These are phyloP conservation scores for Leptopilina boulardi DNA, from an alignment of 1,140 invertebrate genomes.

Conservation along the genomic window DNA sequence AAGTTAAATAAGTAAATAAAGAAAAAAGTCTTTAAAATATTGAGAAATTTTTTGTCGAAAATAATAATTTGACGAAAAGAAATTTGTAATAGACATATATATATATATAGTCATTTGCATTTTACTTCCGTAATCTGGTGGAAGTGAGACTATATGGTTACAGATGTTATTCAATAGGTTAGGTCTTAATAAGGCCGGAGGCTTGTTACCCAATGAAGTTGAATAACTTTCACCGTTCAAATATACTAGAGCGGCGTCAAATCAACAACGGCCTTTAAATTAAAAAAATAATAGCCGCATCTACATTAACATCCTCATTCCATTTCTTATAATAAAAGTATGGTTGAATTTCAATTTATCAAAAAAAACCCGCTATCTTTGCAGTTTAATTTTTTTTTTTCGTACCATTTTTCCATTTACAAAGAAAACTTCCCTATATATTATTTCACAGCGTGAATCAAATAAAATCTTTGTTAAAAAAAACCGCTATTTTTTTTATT, in stretches of 20 bases:
- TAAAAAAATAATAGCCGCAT: conserved; percentile 33
- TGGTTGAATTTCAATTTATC: neutral
- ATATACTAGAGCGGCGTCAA: conserved; percentile 34
- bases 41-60: neutral
- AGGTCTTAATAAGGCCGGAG: conserved; percentile 51
- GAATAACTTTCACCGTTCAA: conserved; percentile 55
- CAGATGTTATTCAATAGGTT: conserved; percentile 55
- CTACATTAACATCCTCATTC: conserved; percentile 38
- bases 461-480: too few relatives aligned
- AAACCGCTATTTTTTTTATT: too few relatives aligned
- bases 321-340: conserved; percentile 18
- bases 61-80: neutral
- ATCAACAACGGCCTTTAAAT: conserved; percentile 34
- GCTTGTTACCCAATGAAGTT: conserved; percentile 58
- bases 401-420: neutral
- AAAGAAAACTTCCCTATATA: too few relatives aligned
- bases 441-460: too few relatives aligned
- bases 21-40: too few relatives aligned
- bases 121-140: neutral
- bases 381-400: neutral
- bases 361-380: neutral
- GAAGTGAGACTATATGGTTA: conserved; percentile 32
- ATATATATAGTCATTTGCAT: neutral
- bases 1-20: too few relatives aligned
- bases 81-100: neutral